Base-by-base conservation (phyloP, 2,797 vertebrate species). In the Gymnodraco acuticeps region DNA sequence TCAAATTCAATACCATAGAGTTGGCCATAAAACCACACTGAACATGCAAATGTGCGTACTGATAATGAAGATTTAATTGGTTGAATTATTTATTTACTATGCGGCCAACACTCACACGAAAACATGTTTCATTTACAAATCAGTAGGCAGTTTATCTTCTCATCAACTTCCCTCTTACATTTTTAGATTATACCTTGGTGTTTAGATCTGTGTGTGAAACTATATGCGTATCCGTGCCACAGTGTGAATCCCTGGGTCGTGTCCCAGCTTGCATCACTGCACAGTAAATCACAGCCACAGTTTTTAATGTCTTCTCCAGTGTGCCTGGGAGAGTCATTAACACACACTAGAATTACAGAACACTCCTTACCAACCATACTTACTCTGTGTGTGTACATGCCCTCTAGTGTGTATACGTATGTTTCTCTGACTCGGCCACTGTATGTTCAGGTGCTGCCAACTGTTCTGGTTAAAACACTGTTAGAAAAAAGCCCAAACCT, bases 301-400 rank as follows among this genome's bases (percentile, higher is more conserved):
- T 88, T 92, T 93, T 90, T 92, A 92, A 84, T 77, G 78, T 92
- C 91, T 88, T 87, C 91, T 89, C 87, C 88, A 91, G 87, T 90
- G 90, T 76, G 88, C 90, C 90, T 88, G 87, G 78, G 90, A 94
- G 92, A 94, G 91, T 88, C 92, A 91, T 94, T 93, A 93, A 91
- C 87, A 88, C 85, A 92, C 85, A 82, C 78, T 87, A 81, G 87
- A 90, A 90, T 91, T 90, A 90, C 83, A 89, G 87, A 89, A 87
- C 84, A 81, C 75, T 89, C 77, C 80, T 90, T 82, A 70, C 82
- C 81, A 83, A 82, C 85, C 78, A 66, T 80, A 73, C 80, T 81
- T 42, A 79, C 67, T 58, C 5, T 84, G 61, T 82, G 72, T 79
- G 77, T 67, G 73, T 74, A 64, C 64, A 63, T 75, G 65, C 61